Evolutionary conservation across 2,113 vertebrate species (phyloP), one percentile per base, ranked within the genome.

Genomic region (Maccullochella peelii): DNA sequence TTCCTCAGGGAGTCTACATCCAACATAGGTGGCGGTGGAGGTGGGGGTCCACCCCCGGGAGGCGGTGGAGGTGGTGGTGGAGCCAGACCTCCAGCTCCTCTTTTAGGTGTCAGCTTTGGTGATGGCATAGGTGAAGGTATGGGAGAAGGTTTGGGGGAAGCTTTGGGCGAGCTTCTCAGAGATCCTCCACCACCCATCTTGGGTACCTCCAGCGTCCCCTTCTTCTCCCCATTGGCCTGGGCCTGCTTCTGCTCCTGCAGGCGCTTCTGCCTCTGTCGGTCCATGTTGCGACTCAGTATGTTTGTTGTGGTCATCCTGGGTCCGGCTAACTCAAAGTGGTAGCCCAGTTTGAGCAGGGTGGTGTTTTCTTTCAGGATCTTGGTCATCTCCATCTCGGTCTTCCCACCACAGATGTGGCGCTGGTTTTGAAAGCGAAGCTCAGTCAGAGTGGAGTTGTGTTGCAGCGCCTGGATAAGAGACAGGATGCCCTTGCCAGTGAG

Each of bases 401-500:
- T 99, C 30, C 98, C 98, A 0, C 98, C 98, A 0, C 98, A 98
- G 91, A 99, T 97, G 95, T 99, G 98, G 1, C 98, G 94, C 94
- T 99, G 98, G 95, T 99, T 99, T 90, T 99, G 98, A 90, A 99
- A 99, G 27, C 98, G 97, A 9, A 99, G 96, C 93, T 99, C 98
- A 0, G 98, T 98, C 80, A 99, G 95, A 0, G 97, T 96, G 90
- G 91, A 79, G 95, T 99, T 99, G 95, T 97, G 95, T 57, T 97
- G 96, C 78, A 99, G 95, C 0, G 97, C 96, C 61, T 97, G 96
- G 91, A 99, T 97, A n/a, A 99, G 95, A 36, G 98, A 96, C 87
- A 99, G 94, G 92, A 99, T 98, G 63, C 98, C 98, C 55, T 97
- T 98, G 76, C 97, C 97, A 0, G 98, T 98, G 92, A 99, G 97